Percentiles rank a stretch among this genome's conserved stretches.
Evolutionary conservation across 2,888 invertebrate species (phyloP).

Genomic region (Syrista parreyssii): DNA sequence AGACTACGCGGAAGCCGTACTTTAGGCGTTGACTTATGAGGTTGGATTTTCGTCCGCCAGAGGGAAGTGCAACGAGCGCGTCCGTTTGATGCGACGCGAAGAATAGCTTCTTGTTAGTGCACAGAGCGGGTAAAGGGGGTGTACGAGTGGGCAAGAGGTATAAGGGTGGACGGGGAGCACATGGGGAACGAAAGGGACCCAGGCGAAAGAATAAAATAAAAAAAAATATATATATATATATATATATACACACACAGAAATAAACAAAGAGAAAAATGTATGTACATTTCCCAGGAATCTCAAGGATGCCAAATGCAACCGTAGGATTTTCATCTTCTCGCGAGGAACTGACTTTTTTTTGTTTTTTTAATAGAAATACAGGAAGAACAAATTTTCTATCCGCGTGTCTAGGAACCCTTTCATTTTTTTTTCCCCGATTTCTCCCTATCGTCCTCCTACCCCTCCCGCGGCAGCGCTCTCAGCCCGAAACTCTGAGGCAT

Average conservation of each 20-base stretch:
- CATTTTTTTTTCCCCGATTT: not conserved
- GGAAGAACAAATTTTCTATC: not conserved
- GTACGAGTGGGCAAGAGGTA: not conserved
- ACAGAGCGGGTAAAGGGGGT: too few species aligned
- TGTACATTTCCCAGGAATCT: not conserved
- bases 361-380: not conserved
- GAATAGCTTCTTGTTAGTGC: too few species aligned
- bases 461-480: not conserved
- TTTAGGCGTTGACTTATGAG: too few species aligned
- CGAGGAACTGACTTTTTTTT: not conserved
- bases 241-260: not conserved
- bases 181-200: not conserved
- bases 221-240: too few species aligned
- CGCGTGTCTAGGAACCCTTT: not conserved
- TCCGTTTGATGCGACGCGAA: too few species aligned
- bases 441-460: not conserved
- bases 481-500: not conserved
- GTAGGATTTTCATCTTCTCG: not conserved
- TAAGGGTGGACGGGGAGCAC: not conserved
- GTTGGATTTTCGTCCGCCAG: too few species aligned
- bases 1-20: too few species aligned
- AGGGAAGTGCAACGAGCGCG: too few species aligned
- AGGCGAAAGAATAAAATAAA: not conserved
- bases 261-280: not conserved
- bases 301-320: not conserved